These are phyloP conservation scores for Gymnodraco acuticeps DNA, from an alignment of 2,797 vertebrate genomes.

Conservation along the genomic window DNA sequence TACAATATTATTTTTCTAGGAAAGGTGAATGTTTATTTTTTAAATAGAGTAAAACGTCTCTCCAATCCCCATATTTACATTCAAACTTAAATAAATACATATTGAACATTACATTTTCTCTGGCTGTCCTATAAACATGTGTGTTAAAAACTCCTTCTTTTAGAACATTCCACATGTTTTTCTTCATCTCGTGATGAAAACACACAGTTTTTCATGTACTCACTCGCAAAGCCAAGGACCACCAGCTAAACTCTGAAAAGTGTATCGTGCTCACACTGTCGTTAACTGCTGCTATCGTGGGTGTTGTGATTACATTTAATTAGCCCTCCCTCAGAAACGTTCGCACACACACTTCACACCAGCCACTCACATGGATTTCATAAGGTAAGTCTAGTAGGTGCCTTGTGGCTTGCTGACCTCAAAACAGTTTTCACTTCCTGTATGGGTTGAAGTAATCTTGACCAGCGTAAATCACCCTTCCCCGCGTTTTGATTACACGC, in stretches of 20 bases:
- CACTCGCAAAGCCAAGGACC: constrained; percentile 36
- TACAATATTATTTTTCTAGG: constrained; percentile 32
- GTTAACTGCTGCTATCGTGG: constrained; percentile 52
- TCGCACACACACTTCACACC: constrained; percentile 43
- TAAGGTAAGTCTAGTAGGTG: constrained; percentile 65
- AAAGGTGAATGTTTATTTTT: constrained; percentile 21
- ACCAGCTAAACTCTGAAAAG: constrained; percentile 56
- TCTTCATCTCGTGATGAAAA: constrained; percentile 34
- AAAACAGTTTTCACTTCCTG: constrained; percentile 76
- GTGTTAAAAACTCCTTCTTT: background rate
- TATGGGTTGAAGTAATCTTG: constrained; percentile 62
- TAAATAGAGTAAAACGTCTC: constrained; percentile 6
- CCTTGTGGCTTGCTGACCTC: constrained; percentile 72
- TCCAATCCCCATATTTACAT: constrained; percentile 26
- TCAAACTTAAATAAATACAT: constrained; percentile 29
- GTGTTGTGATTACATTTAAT: constrained; percentile 70
- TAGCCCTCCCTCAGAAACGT: constrained; percentile 47
- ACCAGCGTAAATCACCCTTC: constrained; percentile 70
- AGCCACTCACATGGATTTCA: constrained; percentile 68
- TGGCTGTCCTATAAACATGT: background rate
- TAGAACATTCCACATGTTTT: background rate
- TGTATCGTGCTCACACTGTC: constrained; percentile 42
- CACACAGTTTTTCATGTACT: constrained; percentile 6
- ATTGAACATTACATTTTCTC: constrained; percentile 24
- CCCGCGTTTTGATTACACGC: constrained; percentile 64